These are phyloP conservation scores for Epirrhoe alternata DNA, from an alignment of 2,888 invertebrate genomes.

Conservation along the genomic window DNA sequence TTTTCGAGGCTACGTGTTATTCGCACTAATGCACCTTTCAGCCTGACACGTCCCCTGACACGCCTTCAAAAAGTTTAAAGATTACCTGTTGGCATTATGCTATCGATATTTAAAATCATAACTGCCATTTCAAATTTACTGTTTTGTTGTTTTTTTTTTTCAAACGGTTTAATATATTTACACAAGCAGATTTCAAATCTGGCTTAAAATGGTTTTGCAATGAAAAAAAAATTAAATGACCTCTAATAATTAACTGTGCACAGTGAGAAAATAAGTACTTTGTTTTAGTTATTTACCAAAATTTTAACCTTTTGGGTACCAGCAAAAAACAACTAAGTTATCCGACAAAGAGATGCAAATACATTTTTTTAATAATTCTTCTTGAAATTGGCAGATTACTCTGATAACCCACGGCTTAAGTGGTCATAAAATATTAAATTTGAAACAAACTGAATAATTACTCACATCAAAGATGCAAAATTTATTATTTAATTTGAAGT, in stretches of 20 bases:
- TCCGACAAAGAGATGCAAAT: slow-evolving; percentile 13
- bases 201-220: too few relatives aligned
- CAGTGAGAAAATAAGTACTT: too few relatives aligned
- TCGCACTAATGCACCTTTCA: slow-evolving; percentile 77
- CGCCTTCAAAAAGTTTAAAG: slow-evolving; percentile 51
- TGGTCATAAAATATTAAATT: slow-evolving; percentile 8
- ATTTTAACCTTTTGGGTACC: background rate
- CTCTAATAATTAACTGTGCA: too few relatives aligned
- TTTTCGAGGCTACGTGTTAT: slow-evolving; percentile 77
- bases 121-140: slow-evolving; percentile 22
- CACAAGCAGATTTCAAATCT: background rate
- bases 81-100: slow-evolving; percentile 31
- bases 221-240: too few relatives aligned
- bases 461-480: background rate
- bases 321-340: background rate
- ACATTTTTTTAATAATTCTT: slow-evolving; percentile 5
- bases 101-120: slow-evolving; percentile 28
- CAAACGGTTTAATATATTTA: background rate
- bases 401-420: background rate
- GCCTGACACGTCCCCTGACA: slow-evolving; percentile 55
- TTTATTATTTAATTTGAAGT: slow-evolving; percentile 11
- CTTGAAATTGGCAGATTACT: background rate
- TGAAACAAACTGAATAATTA: slow-evolving; percentile 10
- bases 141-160: slow-evolving; percentile 5
- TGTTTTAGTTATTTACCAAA: background rate